phyloP scores from a whole-genome alignment of 2,797 vertebrate species.

The Cheirogaleus major region DNA sequence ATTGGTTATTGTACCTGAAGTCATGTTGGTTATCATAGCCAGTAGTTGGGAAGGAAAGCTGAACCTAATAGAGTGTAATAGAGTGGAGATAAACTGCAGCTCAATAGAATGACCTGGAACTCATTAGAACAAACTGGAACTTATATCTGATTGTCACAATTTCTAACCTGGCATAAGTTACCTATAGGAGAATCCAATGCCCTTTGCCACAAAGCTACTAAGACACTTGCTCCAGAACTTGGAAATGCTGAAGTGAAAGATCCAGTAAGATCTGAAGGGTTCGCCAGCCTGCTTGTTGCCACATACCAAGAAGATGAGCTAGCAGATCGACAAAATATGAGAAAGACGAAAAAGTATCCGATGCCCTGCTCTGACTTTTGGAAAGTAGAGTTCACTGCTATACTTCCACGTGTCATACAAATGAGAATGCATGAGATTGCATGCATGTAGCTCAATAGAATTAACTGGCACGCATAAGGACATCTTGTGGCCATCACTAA shows the following conservation, averaged over 20 bases:
- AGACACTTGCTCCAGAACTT: background rate
- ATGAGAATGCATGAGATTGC: background rate
- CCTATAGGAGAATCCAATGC: background rate
- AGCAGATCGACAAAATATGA: background rate
- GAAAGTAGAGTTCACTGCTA: background rate
- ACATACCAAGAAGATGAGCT: background rate
- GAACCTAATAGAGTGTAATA: background rate
- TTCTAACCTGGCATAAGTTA: background rate
- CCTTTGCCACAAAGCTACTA: background rate
- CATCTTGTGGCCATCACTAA: background rate
- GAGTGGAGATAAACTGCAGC: background rate
- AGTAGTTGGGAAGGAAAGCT: background rate
- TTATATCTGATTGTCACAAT: background rate
- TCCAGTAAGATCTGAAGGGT: background rate
- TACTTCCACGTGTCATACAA: background rate
- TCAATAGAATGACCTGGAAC: background rate
- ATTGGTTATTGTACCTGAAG: too few species aligned
- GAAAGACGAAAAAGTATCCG: background rate
- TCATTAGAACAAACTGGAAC: background rate
- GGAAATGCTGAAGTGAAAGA: background rate
- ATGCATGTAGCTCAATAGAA: too few species aligned
- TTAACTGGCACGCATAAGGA: too few species aligned
- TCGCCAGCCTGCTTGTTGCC: background rate
- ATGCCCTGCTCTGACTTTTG: background rate
- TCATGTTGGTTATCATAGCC: background rate